Conservation (phyloP, 2,888 invertebrate species). For the Dexiosoma caninum region DNA sequence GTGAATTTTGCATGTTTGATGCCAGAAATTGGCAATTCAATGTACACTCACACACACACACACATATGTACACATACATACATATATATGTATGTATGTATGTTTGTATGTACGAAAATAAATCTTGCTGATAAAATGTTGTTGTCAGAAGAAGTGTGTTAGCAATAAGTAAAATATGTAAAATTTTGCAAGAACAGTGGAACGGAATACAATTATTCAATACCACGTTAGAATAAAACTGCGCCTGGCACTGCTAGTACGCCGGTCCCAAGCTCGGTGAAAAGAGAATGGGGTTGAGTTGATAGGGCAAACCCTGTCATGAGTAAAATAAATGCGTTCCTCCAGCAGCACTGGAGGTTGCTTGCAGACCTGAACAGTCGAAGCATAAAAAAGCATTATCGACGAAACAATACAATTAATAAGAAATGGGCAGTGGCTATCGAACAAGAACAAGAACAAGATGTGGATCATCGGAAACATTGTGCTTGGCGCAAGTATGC, state of each 20-base stretch:
- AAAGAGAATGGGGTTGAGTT: neutral
- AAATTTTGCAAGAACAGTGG: neutral
- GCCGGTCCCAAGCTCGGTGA: neutral
- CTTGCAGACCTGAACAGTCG: neutral
- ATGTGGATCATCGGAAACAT: no score
- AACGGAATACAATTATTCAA: no score
- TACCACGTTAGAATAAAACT: no score
- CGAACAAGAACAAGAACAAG: no score
- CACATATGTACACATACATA: neutral
- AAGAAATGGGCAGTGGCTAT: no score
- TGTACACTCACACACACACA: neutral
- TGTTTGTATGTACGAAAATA: neutral
- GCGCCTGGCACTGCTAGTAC: neutral
- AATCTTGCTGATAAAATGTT: neutral
- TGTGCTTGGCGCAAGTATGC: no score
- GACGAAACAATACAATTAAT: neutral
- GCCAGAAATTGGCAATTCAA: conserved; percentile 43
- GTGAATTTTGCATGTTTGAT: conserved; percentile 50
- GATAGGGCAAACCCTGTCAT: neutral
- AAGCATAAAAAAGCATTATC: neutral
- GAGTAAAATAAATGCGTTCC: neutral
- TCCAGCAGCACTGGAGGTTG: neutral
- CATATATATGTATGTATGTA: neutral
- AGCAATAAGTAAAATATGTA: conserved; percentile 2
- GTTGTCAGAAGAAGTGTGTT: neutral